phyloP scores from a whole-genome alignment of 2,113 vertebrate species.

The Oenanthe melanoleuca region DNA sequence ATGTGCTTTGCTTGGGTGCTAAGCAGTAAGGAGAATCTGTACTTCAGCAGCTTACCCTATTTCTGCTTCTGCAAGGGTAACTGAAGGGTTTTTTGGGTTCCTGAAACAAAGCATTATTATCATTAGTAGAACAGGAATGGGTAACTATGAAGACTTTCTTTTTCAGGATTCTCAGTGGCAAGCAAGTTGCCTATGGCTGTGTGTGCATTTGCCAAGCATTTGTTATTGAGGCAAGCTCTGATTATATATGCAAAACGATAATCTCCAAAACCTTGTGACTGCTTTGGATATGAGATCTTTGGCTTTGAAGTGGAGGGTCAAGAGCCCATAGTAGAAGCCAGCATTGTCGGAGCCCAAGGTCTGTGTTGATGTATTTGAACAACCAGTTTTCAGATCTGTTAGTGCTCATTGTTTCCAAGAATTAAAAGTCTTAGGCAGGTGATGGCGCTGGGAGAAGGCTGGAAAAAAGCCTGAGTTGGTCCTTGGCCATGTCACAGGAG shows the following conservation, averaged over 20 bases:
- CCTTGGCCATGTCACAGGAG: accelerated
- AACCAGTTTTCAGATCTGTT: not conserved
- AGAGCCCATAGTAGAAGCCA: accelerated
- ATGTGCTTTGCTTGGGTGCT: not conserved
- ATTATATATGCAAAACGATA: not conserved
- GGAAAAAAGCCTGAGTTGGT: accelerated
- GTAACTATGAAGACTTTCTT: not conserved
- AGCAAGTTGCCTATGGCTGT: not conserved
- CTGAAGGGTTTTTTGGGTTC: not conserved
- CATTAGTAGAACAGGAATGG: not conserved
- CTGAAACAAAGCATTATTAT: not conserved
- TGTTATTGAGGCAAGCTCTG: not conserved
- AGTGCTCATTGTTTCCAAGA: not conserved
- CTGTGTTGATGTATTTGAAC: not conserved
- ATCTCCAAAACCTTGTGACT: not conserved
- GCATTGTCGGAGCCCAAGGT: not conserved
- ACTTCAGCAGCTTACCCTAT: not conserved
- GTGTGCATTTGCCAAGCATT: not conserved
- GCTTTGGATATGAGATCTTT: not conserved
- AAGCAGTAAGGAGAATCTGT: not conserved
- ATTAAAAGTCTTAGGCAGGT: not conserved
- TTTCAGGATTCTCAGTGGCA: not conserved
- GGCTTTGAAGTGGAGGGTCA: not conserved
- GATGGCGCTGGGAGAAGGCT: not conserved
- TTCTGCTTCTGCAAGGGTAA: not conserved